Conservation (phyloP, 2,113 vertebrate genomes). For the Eubucco bourcierii region DNA sequence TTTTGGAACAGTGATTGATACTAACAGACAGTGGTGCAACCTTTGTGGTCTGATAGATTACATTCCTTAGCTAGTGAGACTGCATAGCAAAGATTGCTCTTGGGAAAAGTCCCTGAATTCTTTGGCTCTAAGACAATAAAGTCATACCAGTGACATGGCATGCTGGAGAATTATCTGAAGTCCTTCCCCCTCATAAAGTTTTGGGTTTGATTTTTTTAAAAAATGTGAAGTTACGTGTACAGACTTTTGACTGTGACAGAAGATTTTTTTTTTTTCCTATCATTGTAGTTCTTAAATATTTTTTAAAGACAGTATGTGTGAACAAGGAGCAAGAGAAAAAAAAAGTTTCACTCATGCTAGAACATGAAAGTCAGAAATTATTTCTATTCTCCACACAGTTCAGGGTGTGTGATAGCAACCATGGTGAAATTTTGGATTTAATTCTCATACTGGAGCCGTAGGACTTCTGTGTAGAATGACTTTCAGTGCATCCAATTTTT, state of each 20-base stretch:
- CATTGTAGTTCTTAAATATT: not conserved
- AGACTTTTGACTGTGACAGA: not conserved
- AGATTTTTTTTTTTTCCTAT: not conserved
- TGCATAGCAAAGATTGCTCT: constrained; percentile 51
- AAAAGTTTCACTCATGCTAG: not conserved
- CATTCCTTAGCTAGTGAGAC: constrained; percentile 54
- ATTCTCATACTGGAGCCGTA: not conserved
- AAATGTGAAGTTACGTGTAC: not conserved
- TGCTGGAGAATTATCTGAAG: constrained; percentile 1
- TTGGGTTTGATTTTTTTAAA: not conserved
- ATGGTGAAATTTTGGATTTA: not conserved
- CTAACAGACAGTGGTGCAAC: constrained; percentile 1
- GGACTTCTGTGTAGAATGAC: not conserved
- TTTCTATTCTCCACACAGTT: not conserved
- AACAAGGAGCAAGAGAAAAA: not conserved
- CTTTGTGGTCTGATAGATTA: constrained; percentile 51
- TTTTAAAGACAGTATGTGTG: not conserved
- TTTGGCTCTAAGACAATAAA: constrained; percentile 57
- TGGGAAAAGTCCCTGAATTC: constrained; percentile 60
- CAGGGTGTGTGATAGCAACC: not conserved
- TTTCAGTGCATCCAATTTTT: not conserved
- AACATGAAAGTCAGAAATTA: not conserved
- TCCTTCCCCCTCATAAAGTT: too few species aligned
- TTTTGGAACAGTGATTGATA: constrained; percentile 32
- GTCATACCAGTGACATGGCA: constrained; percentile 57